phyloP scores from a whole-genome alignment of 1,140 invertebrate species.

The Halictus rubicundus region DNA sequence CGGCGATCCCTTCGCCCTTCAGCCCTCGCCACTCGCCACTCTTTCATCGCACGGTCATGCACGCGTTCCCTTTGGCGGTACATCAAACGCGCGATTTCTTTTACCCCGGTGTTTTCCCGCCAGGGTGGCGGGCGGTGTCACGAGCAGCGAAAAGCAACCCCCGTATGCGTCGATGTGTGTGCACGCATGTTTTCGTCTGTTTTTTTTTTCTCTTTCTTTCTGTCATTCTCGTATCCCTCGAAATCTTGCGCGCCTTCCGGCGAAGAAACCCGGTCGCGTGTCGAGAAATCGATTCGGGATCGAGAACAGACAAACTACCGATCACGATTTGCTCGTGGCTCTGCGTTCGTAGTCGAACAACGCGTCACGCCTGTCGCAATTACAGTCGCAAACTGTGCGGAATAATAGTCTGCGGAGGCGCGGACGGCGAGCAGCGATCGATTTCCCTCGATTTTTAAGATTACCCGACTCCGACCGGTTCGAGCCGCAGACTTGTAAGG shows the following conservation, averaged over 20 bases:
- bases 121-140: slow-evolving; percentile 66
- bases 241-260: background rate
- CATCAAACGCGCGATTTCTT: slow-evolving; percentile 79
- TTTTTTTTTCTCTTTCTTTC: background rate
- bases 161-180: background rate
- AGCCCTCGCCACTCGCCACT: slow-evolving; percentile 16
- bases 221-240: background rate
- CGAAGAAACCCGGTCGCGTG: background rate
- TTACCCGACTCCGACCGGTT: no score
- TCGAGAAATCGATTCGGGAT: no score
- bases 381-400: no score
- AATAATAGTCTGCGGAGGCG: no score
- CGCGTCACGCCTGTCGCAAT: no score
- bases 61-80: slow-evolving; percentile 74
- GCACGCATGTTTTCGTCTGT: background rate
- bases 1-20: slow-evolving; percentile 66
- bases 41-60: slow-evolving; percentile 55
- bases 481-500: no score
- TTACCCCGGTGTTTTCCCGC: slow-evolving; percentile 59
- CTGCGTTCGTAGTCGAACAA: no score
- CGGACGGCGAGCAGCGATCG: no score
- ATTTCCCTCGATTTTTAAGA: no score
- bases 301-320: no score
- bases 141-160: slow-evolving; percentile 63
- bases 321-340: no score